phyloP scores from a whole-genome alignment of 2,888 invertebrate species.

The Tinea semifulvella region DNA sequence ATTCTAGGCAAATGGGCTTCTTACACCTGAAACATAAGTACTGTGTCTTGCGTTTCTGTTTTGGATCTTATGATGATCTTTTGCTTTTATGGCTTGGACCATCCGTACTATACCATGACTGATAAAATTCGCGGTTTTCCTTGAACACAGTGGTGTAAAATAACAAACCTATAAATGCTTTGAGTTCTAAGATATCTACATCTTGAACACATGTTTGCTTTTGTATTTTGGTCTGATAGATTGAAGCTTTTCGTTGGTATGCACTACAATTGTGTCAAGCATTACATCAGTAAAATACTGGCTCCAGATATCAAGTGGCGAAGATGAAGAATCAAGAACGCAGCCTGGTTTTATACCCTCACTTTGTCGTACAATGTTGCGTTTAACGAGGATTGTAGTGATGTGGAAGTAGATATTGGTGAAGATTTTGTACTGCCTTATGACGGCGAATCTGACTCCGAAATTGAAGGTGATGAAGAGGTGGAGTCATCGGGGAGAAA shows the following conservation, averaged over 20 bases:
- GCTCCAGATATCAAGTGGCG: neutral
- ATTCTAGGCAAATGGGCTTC: neutral
- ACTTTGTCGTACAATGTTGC: neutral
- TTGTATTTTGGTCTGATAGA: neutral
- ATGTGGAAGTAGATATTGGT: too few relatives aligned
- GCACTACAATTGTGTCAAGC: neutral
- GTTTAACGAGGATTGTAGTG: neutral
- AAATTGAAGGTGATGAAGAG: too few relatives aligned
- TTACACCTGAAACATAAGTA: neutral
- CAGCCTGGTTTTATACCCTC: neutral
- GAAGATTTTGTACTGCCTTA: too few relatives aligned
- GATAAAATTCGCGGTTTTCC: conserved; percentile 16
- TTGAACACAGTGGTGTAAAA: conserved; percentile 17
- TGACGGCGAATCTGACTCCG: too few relatives aligned
- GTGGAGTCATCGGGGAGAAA: too few relatives aligned
- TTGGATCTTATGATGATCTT: neutral
- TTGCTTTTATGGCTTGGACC: conserved; percentile 17
- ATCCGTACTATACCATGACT: conserved; percentile 15
- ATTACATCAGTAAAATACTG: neutral
- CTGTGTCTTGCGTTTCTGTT: conserved; percentile 1
- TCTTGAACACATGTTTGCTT: conserved; percentile 14
- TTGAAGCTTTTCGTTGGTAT: neutral
- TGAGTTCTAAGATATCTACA: conserved; percentile 11
- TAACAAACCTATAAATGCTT: conserved; percentile 9
- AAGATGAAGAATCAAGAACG: neutral